Conservation (phyloP, 2,888 invertebrate genomes). For the Thalpophila matura region DNA sequence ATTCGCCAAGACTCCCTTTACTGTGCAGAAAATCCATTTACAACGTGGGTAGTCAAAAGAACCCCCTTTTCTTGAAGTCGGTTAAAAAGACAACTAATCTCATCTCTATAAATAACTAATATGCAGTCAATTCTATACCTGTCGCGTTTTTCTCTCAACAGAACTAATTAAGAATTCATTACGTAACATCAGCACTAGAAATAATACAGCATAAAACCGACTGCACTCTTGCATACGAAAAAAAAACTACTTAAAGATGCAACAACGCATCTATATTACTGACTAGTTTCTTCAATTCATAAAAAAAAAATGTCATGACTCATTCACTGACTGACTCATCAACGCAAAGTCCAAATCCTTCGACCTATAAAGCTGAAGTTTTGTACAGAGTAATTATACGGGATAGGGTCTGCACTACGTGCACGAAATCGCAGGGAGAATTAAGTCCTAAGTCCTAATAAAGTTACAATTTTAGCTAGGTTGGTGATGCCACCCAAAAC, state of each 20-base stretch:
- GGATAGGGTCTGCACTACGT: too few species aligned
- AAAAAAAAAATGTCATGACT: too few species aligned
- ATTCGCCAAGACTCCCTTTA: too few species aligned
- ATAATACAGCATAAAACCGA: conserved; percentile 13
- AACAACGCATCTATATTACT: not conserved
- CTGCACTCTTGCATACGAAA: not conserved
- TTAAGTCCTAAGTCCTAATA: too few species aligned
- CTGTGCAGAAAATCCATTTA: too few species aligned
- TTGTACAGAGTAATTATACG: too few species aligned
- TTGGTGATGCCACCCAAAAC: not conserved
- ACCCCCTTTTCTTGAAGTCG: too few species aligned
- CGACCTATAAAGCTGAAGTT: not conserved
- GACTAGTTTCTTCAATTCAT: not conserved
- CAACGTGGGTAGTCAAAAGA: too few species aligned
- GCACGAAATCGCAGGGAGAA: too few species aligned
- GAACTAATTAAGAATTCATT: conserved; percentile 21
- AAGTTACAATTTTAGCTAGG: too few species aligned
- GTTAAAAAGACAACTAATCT: not conserved
- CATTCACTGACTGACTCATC: too few species aligned
- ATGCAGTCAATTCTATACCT: not conserved
- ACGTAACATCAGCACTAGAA: conserved; percentile 30
- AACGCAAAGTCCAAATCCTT: too few species aligned
- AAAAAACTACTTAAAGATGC: conserved; percentile 12
- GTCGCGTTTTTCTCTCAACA: conserved; percentile 1
- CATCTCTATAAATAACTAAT: not conserved